These are phyloP conservation scores for Encarsia formosa DNA, from an alignment of 2,888 invertebrate genomes.

Conservation along the genomic window DNA sequence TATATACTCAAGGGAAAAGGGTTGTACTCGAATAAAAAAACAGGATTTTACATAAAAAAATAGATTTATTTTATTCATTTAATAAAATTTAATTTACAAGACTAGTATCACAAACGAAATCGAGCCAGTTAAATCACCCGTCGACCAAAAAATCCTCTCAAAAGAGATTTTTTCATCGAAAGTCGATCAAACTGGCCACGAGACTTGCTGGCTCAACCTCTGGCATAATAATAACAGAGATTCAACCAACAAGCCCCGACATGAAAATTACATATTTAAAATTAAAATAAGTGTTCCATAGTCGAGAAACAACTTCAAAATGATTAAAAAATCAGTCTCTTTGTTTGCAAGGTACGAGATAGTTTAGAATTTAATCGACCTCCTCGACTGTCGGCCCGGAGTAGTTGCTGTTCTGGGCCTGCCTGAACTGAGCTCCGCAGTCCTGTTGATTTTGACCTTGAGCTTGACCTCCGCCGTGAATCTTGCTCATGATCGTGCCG, in stretches of 20 bases:
- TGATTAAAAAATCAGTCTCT: constrained; percentile 22
- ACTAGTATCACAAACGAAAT: constrained; percentile 20
- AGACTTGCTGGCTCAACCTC: constrained; percentile 16
- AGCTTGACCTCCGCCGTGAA: constrained; percentile 47
- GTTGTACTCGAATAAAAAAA: constrained; percentile 1
- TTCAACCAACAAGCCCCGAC: constrained; percentile 29
- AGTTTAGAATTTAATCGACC: constrained; percentile 56
- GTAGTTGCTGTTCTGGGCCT: constrained; percentile 43
- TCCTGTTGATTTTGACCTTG: constrained; percentile 39
- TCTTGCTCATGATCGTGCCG: constrained; percentile 61
- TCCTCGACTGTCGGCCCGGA: constrained; percentile 67
- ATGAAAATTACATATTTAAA: constrained; percentile 27
- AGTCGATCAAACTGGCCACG: constrained; percentile 21
- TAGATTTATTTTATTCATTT: too few relatives aligned
- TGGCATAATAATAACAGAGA: neutral
- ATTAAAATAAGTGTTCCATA: constrained; percentile 14
- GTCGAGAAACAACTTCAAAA: constrained; percentile 26
- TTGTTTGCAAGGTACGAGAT: constrained; percentile 4
- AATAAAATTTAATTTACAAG: constrained; percentile 23
- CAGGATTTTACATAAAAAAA: constrained; percentile 14
- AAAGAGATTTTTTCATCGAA: constrained; percentile 14
- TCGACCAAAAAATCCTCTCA: constrained; percentile 10
- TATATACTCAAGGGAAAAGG: neutral
- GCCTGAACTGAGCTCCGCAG: constrained; percentile 40
- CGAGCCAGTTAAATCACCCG: constrained; percentile 17